Conservation (phyloP, 1,140 invertebrate genomes). For the Teleogryllus occipitalis region DNA sequence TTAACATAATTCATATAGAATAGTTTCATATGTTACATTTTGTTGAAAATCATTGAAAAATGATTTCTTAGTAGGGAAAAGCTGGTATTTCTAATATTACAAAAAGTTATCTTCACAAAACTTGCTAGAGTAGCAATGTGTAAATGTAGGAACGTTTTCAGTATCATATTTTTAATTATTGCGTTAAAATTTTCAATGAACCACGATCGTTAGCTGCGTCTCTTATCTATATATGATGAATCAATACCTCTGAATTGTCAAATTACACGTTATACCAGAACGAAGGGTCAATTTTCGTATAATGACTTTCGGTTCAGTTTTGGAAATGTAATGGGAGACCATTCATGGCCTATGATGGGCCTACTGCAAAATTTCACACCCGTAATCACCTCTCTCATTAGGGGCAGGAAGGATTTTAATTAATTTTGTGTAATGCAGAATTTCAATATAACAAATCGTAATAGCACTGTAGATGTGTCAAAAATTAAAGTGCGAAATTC, state of each 20-base stretch:
- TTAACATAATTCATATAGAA: too few species aligned
- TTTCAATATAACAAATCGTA: background rate
- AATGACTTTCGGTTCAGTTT: background rate
- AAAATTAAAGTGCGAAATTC: background rate
- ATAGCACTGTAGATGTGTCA: background rate
- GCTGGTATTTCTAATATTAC: too few species aligned
- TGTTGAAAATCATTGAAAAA: too few species aligned
- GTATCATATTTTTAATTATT: too few species aligned
- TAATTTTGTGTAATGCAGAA: background rate
- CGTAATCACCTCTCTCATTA: background rate
- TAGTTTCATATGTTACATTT: too few species aligned
- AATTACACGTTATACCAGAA: background rate
- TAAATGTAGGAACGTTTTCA: too few species aligned
- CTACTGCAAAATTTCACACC: background rate
- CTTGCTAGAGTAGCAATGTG: too few species aligned
- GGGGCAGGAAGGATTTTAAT: background rate
- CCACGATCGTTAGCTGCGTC: too few species aligned
- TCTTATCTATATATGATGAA: too few species aligned
- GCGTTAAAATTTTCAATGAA: too few species aligned
- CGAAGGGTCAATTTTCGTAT: background rate
- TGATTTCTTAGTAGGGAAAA: too few species aligned
- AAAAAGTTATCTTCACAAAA: too few species aligned
- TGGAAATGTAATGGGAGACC: background rate
- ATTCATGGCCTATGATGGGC: background rate
- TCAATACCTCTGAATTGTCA: background rate